Base-by-base conservation (phyloP, 2,888 invertebrate species). In the Apotomis betuletana region DNA sequence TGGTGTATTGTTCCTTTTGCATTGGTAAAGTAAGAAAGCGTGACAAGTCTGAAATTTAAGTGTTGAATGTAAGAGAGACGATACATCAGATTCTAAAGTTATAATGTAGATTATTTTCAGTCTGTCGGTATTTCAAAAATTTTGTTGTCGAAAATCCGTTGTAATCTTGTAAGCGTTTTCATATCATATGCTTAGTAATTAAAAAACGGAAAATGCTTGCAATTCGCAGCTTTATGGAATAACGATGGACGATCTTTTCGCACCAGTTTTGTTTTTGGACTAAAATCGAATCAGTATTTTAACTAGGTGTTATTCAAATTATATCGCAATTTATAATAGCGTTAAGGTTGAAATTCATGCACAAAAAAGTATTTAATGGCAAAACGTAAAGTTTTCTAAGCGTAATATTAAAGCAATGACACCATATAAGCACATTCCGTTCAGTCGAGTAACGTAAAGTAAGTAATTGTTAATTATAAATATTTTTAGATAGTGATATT, bases 391-490 rank as follows among this genome's bases (percentile, higher is more conserved):
- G 74, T 78, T 83, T 87, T 85, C 81, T 81, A 83, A 83, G 85
- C 67, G 70, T 71, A 61, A 71, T 77, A 60, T 85, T 87, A 87
- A 87, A 78, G 75, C 84, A 83, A 87, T 85, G 84, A 88, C 86
- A 88, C 83, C 84, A 84, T 83, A 82, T 88, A 87, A 85, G 90
- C 91, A 92, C 91, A 92, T 92, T 92, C 92, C 92, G 91, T 92
- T 91, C 91, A 89, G 78, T 87, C 85, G 85, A 84, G 77, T 81
- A 79, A 79, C 84, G 83, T 83, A 84, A 83, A 83, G 83, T 80
- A 79, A 80, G 77, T 81, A 83, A 84, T 81, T 85, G 83, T 86
- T 87, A 84, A 84, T 77, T 77, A 78, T 83, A 80, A 82, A 84
- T 84, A 83, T 82, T 72, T 79, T 81, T 78, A 77, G 74, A 78